These are phyloP conservation scores for Drosophila trichaetosa DNA, from an alignment of 2,888 invertebrate genomes.

Conservation along the genomic window DNA sequence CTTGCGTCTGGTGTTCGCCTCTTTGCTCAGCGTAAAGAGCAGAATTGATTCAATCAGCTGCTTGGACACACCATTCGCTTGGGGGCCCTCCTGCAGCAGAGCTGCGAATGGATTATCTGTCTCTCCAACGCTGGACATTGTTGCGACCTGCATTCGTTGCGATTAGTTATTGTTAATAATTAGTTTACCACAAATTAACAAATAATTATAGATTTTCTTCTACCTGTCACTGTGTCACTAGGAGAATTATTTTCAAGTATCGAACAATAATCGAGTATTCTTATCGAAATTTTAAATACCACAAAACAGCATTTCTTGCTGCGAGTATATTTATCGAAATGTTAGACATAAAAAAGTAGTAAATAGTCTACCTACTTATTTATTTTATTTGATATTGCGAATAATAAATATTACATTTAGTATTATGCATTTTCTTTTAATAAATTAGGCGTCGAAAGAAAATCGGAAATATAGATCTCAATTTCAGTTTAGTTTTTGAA, in stretches of 20 bases:
- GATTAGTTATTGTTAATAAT: conserved; percentile 5
- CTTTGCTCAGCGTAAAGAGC: conserved; percentile 88
- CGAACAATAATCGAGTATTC: conserved; percentile 20
- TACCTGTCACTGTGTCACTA: conserved; percentile 61
- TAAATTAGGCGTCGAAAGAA: not conserved
- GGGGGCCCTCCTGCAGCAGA: conserved; percentile 58
- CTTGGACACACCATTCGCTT: conserved; percentile 68
- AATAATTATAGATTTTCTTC: conserved; percentile 34
- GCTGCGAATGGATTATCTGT: conserved; percentile 79
- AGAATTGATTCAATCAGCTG: conserved; percentile 89
- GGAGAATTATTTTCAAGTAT: conserved; percentile 19
- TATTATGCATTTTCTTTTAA: not conserved
- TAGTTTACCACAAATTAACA: not conserved
- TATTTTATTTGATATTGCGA: not conserved
- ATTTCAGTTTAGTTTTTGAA: too few relatives aligned
- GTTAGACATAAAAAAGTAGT: not conserved
- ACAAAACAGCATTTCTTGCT: not conserved
- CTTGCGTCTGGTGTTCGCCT: conserved; percentile 44
- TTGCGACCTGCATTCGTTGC: conserved; percentile 40
- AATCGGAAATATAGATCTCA: too few relatives aligned
- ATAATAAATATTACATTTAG: not conserved
- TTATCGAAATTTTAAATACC: conserved; percentile 17
- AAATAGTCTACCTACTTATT: not conserved
- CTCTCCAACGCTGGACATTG: conserved; percentile 70
- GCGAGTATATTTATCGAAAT: not conserved